phyloP scores from a whole-genome alignment of 2,888 invertebrate genomes.

The Tanaodytes sp. region DNA sequence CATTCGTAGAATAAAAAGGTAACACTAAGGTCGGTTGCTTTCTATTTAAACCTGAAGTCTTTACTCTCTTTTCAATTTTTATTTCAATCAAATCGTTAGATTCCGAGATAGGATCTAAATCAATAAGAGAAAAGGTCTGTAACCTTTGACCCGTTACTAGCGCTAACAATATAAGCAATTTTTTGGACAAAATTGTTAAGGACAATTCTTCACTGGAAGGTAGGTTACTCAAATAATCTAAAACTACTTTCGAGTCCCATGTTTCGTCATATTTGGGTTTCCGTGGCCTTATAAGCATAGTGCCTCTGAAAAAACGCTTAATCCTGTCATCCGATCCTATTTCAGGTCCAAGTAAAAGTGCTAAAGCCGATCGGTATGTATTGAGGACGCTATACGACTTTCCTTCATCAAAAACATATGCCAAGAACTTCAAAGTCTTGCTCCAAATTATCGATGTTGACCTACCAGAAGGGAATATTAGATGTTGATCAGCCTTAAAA shows the following conservation, averaged over 20 bases:
- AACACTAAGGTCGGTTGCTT: conserved; percentile 2
- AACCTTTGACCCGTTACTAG: conserved; percentile 14
- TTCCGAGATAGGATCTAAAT: conserved; percentile 7
- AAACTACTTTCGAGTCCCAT: conserved; percentile 34
- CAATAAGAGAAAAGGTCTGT: conserved; percentile 8
- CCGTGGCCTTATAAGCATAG: conserved; percentile 2
- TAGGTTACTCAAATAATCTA: conserved; percentile 28
- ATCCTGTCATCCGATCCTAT: no score
- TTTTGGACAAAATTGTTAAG: conserved; percentile 24
- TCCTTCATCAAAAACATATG: background rate
- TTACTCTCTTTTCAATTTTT: conserved; percentile 15
- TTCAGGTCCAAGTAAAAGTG: background rate
- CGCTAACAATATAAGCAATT: conserved; percentile 25
- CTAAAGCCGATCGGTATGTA: background rate
- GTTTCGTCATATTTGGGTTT: conserved; percentile 29
- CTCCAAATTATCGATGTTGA: conserved; percentile 1
- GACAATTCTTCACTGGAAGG: conserved; percentile 19
- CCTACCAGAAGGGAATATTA: conserved; percentile 16
- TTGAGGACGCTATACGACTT: background rate
- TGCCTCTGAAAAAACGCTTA: conserved; percentile 40
- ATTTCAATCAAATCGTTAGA: conserved; percentile 2
- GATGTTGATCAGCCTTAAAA: conserved; percentile 8
- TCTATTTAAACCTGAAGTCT: conserved; percentile 13
- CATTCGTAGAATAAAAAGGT: background rate
- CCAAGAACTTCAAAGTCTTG: conserved; percentile 7